These are phyloP conservation scores for Gisinianus flammeolus DNA, from an alignment of 2,888 invertebrate genomes.

Conservation along the genomic window DNA sequence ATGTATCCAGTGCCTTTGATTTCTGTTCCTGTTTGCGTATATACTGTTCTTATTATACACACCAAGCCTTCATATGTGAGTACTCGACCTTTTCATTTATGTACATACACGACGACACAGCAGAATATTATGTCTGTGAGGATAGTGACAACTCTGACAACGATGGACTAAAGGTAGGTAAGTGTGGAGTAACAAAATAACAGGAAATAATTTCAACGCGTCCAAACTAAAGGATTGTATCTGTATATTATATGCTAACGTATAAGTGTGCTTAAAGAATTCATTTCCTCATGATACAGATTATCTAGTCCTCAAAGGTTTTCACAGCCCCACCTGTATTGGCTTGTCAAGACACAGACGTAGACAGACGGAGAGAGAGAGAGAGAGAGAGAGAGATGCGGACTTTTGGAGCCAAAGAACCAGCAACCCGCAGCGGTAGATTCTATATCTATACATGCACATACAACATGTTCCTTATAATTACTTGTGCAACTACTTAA, in stretches of 20 bases:
- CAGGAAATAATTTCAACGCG: conserved; percentile 9
- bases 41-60: too few species aligned
- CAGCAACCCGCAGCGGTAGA: conserved; percentile 21
- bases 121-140: too few species aligned
- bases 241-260: too few species aligned
- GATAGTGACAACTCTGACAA: too few species aligned
- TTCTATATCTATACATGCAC: not conserved
- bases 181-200: conserved; percentile 9
- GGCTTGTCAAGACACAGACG: conserved; percentile 50
- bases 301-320: conserved; percentile 19
- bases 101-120: too few species aligned
- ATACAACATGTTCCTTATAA: conserved; percentile 11
- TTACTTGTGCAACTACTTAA: conserved; percentile 11
- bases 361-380: too few species aligned
- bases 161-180: too few species aligned
- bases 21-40: too few species aligned
- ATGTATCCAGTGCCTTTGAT: too few species aligned
- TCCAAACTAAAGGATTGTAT: conserved; percentile 6
- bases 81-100: too few species aligned
- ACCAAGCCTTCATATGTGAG: too few species aligned
- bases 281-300: too few species aligned
- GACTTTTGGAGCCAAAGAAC: conserved; percentile 15
- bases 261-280: not conserved
- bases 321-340: conserved; percentile 51
- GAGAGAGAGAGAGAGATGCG: conserved; percentile 11